Evolutionary conservation across 2,113 vertebrate species (phyloP), one percentile per base, ranked within the genome.

Genomic region (Onychostruthus taczanowskii): DNA sequence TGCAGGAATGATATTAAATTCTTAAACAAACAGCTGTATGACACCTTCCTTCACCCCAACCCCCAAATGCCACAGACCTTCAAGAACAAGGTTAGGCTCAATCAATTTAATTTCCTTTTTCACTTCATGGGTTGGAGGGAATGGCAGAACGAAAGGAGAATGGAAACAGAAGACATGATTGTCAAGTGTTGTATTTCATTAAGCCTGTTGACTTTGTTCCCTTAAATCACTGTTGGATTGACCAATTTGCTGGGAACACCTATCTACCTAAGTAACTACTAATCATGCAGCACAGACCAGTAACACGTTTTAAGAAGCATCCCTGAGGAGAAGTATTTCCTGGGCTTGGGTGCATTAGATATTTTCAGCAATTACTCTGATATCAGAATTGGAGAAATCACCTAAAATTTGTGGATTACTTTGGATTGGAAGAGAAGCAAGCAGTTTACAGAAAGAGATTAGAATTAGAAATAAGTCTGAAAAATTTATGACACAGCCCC

Each of bases 21-120:
- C 80, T 77, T 70, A 75, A 84, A 78, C 5, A 61, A 86, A 78
- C 14, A 89, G 20, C 41, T 78, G 22, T 59, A 84, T 82, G 33
- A 24, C 44, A 76, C 28, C 11, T 58, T 56, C 37, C n/a, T 89
- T 46, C 18, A 73, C 11, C 14, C 13, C 63, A 83, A 39, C 4
- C 8, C 28, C n/a, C 13, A 79, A 79, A 69, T 7, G 16, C 22
- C 53, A 91, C 31, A 76, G 56, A 61, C 26, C 41, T 50, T 73
- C 37, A 46, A 68, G 41, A 85, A 64, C 10, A 94, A 83, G 31
- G n/a, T 41, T 82, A 76, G 76, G 31, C 23, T 14, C 49, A 79
- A 94, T 41, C 27, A 82, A 84, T 87, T 90, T 82, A 41, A 75
- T 85, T 78, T 93, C 28, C 26, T 82, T 76, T 58, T 82, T 94